Base-by-base conservation (phyloP, 2,888 invertebrate species). In the Lepidochrysops patricia region DNA sequence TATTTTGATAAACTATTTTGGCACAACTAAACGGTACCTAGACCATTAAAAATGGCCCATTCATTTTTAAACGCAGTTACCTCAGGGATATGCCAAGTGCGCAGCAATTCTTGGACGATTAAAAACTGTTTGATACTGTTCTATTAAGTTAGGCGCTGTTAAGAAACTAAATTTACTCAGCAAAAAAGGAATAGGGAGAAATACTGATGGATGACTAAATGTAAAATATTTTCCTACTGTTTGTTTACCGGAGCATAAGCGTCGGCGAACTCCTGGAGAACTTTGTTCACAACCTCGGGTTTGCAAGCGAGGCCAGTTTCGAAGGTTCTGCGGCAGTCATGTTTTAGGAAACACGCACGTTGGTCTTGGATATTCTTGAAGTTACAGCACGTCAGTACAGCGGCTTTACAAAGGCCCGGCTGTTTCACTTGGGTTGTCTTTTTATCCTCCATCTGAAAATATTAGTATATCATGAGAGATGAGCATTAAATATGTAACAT, bases 311-410 rank as follows among this genome's bases (percentile, higher is more conserved):
- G 64, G 1, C 73, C 75, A 19, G 68, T 71, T 0, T 68, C 57
- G 50, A 66, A 79, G 2, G 70, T 69, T 19, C 57, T 59, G 0
- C 37, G 60, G 60, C 87, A 87, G 6, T 76, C 75, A 9, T 77
- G 71, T 34, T 65, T 67, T 6, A 60, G 63, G 65, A 87, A 85
- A 63, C 87, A 87, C 9, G 67, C 50, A 15, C 61, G 67, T 58
- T 73, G 75, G 1, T 67, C 62, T 1, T 63, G 60, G 7, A 65
- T 12, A 4, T 67, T 62, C 4, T 7, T 19, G 5, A 57, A 60
- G 35, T 68, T 70, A 62, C 87, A 86, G 70, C 87, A 87, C 1
- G 76, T 70, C 0, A 87, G 67, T 43, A 82, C 72, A 0, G 82
- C 79, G 12, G 82, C 78, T 49, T 77, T 77, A 64, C 87, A 87